phyloP scores from a whole-genome alignment of 1,140 invertebrate species.

The Drosophila nebulosa region DNA sequence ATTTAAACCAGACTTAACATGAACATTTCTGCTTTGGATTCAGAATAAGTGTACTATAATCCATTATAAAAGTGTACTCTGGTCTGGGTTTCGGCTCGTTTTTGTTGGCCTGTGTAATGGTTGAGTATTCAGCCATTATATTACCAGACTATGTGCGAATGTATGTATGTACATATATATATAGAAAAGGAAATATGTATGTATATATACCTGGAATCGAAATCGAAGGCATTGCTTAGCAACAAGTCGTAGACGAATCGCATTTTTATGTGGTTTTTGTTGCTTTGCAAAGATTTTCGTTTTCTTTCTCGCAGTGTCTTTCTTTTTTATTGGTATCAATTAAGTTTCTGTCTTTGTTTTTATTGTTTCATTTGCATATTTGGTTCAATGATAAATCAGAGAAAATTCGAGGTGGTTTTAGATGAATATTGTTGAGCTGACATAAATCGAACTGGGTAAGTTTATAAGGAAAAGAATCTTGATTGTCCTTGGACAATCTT shows the following conservation, averaged over 20 bases:
- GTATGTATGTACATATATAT: not conserved
- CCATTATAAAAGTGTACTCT: too few species aligned
- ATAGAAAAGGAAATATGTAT: not conserved
- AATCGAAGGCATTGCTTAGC: constrained; percentile 47
- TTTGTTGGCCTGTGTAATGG: too few species aligned
- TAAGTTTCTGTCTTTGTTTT: constrained; percentile 8
- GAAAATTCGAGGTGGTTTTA: not conserved
- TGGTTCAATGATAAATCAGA: constrained; percentile 15
- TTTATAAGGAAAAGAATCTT: not conserved
- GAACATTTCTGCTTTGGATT: too few species aligned
- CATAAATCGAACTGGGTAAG: not conserved
- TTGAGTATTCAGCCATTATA: constrained; percentile 33
- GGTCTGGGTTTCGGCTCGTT: too few species aligned
- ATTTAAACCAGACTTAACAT: too few species aligned
- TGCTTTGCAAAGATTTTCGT: too few species aligned
- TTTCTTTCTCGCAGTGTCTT: constrained; percentile 1
- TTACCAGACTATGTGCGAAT: too few species aligned
- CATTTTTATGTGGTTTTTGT: constrained; percentile 22
- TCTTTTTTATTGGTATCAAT: too few species aligned
- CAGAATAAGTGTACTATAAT: too few species aligned
- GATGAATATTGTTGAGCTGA: not conserved
- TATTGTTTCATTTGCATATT: constrained; percentile 25
- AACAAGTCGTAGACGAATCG: constrained; percentile 54
- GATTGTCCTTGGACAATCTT: too few species aligned
- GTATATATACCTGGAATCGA: constrained; percentile 60